These are phyloP conservation scores for Tetranychus truncatus DNA, from an alignment of 2,888 invertebrate species.

Conservation along the genomic window DNA sequence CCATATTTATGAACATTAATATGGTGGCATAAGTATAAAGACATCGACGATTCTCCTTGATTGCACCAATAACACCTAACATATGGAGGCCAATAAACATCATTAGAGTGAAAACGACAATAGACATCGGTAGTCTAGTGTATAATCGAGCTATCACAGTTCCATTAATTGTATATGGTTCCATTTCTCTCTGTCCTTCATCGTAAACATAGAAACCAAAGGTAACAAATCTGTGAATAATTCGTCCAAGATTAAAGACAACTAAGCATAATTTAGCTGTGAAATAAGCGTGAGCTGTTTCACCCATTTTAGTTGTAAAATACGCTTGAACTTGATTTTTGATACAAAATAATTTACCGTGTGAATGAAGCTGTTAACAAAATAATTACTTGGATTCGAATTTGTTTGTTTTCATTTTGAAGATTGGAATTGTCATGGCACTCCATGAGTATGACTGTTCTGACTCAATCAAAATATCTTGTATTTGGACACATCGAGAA, in stretches of 20 bases:
- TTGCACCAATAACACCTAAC: neutral
- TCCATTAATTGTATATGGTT: neutral
- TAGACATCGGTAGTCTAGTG: neutral
- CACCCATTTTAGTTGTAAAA: neutral
- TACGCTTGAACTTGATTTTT: too few species aligned
- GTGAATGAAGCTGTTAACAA: neutral
- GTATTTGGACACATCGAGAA: too few species aligned
- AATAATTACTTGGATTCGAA: neutral
- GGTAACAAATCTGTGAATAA: neutral
- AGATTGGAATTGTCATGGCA: neutral
- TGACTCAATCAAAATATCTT: too few species aligned
- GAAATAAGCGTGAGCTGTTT: conserved; percentile 1
- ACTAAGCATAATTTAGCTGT: conserved; percentile 5
- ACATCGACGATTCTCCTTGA: conserved; percentile 2
- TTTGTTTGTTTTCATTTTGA: neutral
- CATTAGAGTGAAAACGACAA: neutral
- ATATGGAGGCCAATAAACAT: neutral
- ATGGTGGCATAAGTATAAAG: neutral
- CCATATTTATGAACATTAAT: neutral
- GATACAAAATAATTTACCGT: neutral
- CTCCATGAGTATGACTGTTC: neutral
- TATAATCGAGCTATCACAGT: neutral
- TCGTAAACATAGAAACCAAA: neutral
- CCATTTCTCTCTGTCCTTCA: neutral
- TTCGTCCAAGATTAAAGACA: neutral